Evolutionary conservation across 2,888 invertebrate species (phyloP), one percentile per base, ranked within the genome.

Genomic region (Nebria salina): DNA sequence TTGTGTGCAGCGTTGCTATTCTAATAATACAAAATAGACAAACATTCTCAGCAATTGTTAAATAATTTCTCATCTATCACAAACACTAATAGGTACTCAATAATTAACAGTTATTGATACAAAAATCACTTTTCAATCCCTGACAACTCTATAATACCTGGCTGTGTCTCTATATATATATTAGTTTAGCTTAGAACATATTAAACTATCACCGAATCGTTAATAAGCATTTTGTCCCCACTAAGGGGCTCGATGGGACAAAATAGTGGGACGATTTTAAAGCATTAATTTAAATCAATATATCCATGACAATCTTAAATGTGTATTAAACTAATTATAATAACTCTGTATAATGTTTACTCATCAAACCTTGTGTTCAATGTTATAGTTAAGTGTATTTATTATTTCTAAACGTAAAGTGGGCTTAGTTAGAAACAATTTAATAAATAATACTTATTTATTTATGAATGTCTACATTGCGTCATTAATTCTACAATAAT

Each of bases 291-390:
- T 77, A 72, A 41, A 77, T 77, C 41, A 78, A 73, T 73, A 73
- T 68, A 80, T 70, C 74, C 75, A 80, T 80, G 80, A 80, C 80
- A 80, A 80, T 80, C 80, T 80, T 80, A 70, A 80, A 80, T 75
- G 75, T 80, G 80, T 80, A 80, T 80, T 80, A 80, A 73, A 54
- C 7, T 54, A 54, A 54, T 54, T 54, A 54, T 54, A 54, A 54
- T 54, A 54, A 68, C 8, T 68, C 26, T 68, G 9, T 25, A 68
- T 26, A 25, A 68, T 68, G 26, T 26, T 2, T 20, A 68, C 26
- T 68, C 20, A 25, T 20, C 26, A 68, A 25, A 26, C 9, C 9
- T 68, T 68, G 26, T 68, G 26, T 25, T 25, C 68, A 68, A 68
- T 25, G 20, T 25, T 15, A 25, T 25, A 68, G 26, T 68, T 68